Evolutionary conservation across 2,113 vertebrate genomes (phyloP).

Genomic region (Oncorhynchus nerka): DNA sequence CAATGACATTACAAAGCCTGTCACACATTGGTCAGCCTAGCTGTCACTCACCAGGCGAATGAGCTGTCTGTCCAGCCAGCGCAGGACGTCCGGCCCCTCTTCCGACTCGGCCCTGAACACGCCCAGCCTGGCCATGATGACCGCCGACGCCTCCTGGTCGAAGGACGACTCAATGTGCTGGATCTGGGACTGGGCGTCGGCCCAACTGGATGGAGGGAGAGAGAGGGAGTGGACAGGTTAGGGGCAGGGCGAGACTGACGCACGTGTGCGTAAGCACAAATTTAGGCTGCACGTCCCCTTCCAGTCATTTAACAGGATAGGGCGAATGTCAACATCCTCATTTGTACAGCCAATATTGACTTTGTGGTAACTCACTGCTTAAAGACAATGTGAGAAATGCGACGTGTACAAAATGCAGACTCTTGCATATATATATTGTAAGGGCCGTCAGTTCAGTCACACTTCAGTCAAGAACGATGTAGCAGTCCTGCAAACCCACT

Average conservation of each 20-base stretch:
- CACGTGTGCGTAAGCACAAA: neutral
- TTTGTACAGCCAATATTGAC: constrained; percentile 4
- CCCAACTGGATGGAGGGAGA: constrained; percentile 78
- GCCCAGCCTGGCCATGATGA: constrained; percentile 93
- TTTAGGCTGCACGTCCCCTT: neutral
- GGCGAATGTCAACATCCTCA: constrained; percentile 40
- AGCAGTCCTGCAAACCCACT: neutral
- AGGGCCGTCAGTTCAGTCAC: too few relatives aligned
- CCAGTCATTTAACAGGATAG: neutral
- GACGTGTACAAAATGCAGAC: too few relatives aligned
- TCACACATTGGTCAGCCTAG: neutral
- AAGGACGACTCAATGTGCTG: constrained; percentile 95
- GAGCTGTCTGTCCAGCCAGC: constrained; percentile 96
- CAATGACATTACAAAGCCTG: neutral
- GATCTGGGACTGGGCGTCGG: constrained; percentile 92
- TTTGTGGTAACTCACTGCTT: neutral
- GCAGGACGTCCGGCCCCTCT: constrained; percentile 92
- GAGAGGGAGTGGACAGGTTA: neutral
- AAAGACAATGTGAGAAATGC: neutral
- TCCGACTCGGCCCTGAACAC: constrained; percentile 93
- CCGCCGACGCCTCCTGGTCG: constrained; percentile 92
- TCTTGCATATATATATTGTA: too few relatives aligned
- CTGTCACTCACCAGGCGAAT: constrained; percentile 86
- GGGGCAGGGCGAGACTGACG: constrained; percentile 22
- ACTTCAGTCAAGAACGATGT: too few relatives aligned